These are phyloP conservation scores for Stegostoma tigrinum DNA, from an alignment of 2,113 vertebrate species.

Conservation along the genomic window DNA sequence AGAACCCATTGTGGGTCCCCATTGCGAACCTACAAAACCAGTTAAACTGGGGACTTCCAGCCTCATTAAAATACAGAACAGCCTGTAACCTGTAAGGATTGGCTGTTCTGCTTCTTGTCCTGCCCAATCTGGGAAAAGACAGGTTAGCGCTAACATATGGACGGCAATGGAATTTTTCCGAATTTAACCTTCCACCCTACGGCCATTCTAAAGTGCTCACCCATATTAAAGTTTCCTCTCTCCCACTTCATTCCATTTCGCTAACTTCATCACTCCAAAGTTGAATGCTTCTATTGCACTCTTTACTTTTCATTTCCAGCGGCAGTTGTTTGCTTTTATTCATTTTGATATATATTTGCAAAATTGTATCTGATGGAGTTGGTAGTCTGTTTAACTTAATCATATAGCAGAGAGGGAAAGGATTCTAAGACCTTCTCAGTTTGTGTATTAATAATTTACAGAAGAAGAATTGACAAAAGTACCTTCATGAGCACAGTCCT, in stretches of 20 bases:
- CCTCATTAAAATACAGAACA: background rate
- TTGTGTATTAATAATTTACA: background rate
- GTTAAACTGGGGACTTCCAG: background rate
- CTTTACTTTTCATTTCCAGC: background rate
- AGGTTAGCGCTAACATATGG: background rate
- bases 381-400: background rate
- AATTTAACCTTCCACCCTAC: background rate
- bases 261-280: too few species aligned
- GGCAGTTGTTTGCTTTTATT: background rate
- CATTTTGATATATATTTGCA: background rate
- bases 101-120: background rate
- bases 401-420: background rate
- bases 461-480: background rate
- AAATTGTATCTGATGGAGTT: background rate
- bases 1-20: too few species aligned
- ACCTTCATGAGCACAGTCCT: background rate
- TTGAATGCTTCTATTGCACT: too few species aligned
- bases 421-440: background rate
- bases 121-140: background rate
- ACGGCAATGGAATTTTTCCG: background rate
- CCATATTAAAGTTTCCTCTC: background rate
- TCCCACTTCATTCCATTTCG: background rate
- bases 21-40: background rate
- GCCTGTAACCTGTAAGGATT: background rate
- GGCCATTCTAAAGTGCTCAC: background rate